phyloP scores from a whole-genome alignment of 1,140 invertebrate genomes.

The Dreissena polymorpha region DNA sequence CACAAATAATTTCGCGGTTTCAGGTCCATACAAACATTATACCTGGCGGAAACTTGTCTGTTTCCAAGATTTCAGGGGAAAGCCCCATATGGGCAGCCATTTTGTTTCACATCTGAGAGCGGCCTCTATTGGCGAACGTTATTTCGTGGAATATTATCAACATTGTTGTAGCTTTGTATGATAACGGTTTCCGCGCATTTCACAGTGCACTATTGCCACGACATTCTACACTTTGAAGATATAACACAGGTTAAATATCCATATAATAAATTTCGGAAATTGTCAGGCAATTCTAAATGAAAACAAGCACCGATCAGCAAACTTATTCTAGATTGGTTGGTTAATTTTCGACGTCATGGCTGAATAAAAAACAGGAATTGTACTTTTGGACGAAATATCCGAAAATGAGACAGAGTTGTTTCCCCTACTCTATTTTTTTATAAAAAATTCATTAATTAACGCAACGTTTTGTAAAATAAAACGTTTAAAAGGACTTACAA shows the following conservation, averaged over 20 bases:
- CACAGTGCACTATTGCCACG: no score
- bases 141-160: conserved; percentile 51
- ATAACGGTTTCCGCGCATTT: no score
- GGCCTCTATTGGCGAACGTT: conserved; percentile 61
- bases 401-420: background rate
- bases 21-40: background rate
- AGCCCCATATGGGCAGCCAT: conserved; percentile 63
- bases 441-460: background rate
- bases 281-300: conserved; percentile 58
- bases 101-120: conserved; percentile 63
- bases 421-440: background rate
- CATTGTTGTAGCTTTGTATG: no score
- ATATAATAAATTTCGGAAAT: conserved; percentile 49
- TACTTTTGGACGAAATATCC: background rate
- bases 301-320: conserved; percentile 60
- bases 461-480: background rate
- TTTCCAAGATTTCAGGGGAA: conserved; percentile 62
- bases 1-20: background rate
- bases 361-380: background rate
- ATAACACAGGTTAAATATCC: conserved; percentile 18
- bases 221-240: no score
- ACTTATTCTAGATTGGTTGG: conserved; percentile 53
- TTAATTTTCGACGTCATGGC: conserved; percentile 7
- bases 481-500: background rate
- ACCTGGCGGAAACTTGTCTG: conserved; percentile 58